Evolutionary conservation across 2,797 vertebrate species (phyloP), one percentile per base, ranked within the genome.

Genomic region (Leptodactylus fallax): DNA sequence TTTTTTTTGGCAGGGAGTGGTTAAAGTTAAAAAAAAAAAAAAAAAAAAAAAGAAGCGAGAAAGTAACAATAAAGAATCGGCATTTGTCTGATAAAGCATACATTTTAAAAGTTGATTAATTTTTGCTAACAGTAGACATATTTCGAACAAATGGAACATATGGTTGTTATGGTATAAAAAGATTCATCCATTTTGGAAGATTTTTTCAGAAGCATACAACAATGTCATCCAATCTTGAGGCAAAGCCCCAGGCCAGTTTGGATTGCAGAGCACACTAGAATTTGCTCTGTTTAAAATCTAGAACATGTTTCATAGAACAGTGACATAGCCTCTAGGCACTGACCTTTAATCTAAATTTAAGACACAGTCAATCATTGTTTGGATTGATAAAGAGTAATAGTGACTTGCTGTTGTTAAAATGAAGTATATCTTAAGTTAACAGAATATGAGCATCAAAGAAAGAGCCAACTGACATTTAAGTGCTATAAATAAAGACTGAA

Each of bases 341-440:
- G 55, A 87, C 79, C 85, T 87, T 86, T 86, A 71, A 71, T 80
- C 25, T 53, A 86, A 72, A 81, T 86, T 71, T 80, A 72, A 56
- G n/a, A 81, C 78, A 72, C 65, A 81, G 65, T 81, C 53, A 86
- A 72, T 86, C 65, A 74, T 61, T 61, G 63, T 67, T 86, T 36
- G 11, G 45, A 19, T 55, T 81, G 55, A 87, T 87, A 71, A 61
- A 74, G n/a, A 72, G 16, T 60, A 51, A 60, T 81, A 81, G 36
- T 81, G 67, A 74, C 78, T 71, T 86, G 74, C 27, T 72, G 27
- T 87, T 81, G 79, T 74, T 85, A 7, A 76, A 85, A 51, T 85
- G 61, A 84, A 85, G 71, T 76, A 61, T 76, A n/a, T 77, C 21
- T 47, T 49, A 61, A 76, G 6, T 21, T 45, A 56, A 55, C 53